Conservation (phyloP, 2,797 vertebrate species). For the Coranthus polyacanthus region DNA sequence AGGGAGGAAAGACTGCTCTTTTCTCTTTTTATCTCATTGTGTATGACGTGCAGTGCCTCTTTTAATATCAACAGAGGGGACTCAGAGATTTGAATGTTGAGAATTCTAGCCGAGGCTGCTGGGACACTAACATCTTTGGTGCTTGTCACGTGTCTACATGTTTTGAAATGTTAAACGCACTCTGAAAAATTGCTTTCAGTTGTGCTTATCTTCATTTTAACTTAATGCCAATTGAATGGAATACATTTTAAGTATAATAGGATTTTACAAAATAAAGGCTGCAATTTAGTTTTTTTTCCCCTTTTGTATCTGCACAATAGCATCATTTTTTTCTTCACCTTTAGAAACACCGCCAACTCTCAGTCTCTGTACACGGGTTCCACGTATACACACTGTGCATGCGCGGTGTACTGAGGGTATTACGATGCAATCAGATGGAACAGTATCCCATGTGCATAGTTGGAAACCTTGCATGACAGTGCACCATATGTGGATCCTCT, state of each 20-base stretch:
- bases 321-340: conserved; percentile 18
- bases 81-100: conserved; percentile 58
- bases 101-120: conserved; percentile 47
- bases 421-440: conserved; percentile 58
- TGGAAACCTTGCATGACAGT: conserved; percentile 61
- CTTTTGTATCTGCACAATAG: not conserved
- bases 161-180: conserved; percentile 56
- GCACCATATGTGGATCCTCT: conserved; percentile 58
- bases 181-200: conserved; percentile 45
- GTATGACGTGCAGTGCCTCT: conserved; percentile 57
- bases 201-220: conserved; percentile 23
- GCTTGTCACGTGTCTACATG: conserved; percentile 24
- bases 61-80: conserved; percentile 69
- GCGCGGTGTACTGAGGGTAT: conserved; percentile 34
- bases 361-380: conserved; percentile 8
- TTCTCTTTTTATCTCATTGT: conserved; percentile 60
- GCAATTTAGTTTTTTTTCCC: conserved; percentile 17
- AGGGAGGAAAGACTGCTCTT: conserved; percentile 43
- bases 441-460: conserved; percentile 41
- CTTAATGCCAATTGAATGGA: conserved; percentile 23
- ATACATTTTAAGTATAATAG: conserved; percentile 5
- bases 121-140: conserved; percentile 41
- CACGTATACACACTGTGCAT: conserved; percentile 7
- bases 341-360: conserved; percentile 1
- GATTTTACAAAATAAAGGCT: conserved; percentile 6